Base-by-base conservation (phyloP, 2,888 invertebrate genomes). In the Eulithis prunata region DNA sequence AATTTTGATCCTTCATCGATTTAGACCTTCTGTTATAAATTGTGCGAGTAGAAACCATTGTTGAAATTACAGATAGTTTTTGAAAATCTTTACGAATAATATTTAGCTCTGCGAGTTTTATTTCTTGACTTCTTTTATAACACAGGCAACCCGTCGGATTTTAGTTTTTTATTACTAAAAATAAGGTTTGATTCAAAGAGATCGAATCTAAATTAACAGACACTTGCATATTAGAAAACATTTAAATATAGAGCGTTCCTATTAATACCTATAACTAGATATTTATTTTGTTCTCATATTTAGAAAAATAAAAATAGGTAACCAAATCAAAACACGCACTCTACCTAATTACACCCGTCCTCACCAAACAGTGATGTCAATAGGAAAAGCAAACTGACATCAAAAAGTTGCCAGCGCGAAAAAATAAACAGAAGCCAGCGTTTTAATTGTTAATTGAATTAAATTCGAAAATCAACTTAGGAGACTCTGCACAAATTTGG, bases 381-480 rank as follows among this genome's bases (percentile, higher is more conserved):
- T 72, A 80, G 78, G 75, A 75, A 81, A 81, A 80, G 80, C 78
- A 83, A 83, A 80, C 80, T 77, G 78, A 74, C 77, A 78, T 79
- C 79, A 77, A 85, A 87, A 81, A 82, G 78, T 77, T 79, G 78
- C 77, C 81, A 78, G 79, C 69, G 80, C 82, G 83, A 86, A 86
- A 87, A 88, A 86, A 86, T 87, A 90, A 90, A 91, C 88, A 88
- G 76, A 78, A 77, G 76, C 79, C 76, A 62, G 70, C 78, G 81
- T 83, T 90, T 89, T 89, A 91, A 90, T 90, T 91, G 89, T 86
- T 84, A 90, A 91, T 91, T 89, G 86, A 90, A 90, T 91, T 90
- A 89, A 87, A 90, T 86, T 85, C 79, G 84, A 79, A 83, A 88
- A 89, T 90, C 86, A 87, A 88, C 83, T 88, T 86, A 82, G 81